Evolutionary conservation across 1,140 invertebrate species (phyloP).

Genomic region (Drosophila suzukii): DNA sequence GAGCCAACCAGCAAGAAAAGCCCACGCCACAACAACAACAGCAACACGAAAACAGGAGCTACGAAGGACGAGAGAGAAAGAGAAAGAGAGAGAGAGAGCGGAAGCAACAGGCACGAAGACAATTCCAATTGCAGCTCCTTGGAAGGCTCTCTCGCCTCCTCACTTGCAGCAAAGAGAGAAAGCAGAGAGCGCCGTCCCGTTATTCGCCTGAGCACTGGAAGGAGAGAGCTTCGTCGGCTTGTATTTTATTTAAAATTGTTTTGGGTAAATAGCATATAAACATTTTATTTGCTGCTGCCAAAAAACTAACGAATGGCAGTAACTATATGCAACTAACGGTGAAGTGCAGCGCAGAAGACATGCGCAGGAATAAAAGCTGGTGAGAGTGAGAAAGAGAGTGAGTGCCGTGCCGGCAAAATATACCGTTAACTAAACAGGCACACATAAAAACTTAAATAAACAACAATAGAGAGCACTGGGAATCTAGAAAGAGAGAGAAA

Average conservation of each 20-base stretch:
- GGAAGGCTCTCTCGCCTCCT: constrained; percentile 45
- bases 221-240: constrained; percentile 28
- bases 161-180: constrained; percentile 37
- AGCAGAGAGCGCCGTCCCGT: constrained; percentile 28
- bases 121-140: constrained; percentile 77
- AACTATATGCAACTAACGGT: constrained; percentile 55
- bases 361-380: constrained; percentile 47
- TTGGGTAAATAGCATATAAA: constrained; percentile 83
- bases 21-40: constrained; percentile 64
- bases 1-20: constrained; percentile 78
- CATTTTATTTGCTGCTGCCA: constrained; percentile 82
- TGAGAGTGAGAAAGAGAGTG: constrained; percentile 21
- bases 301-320: constrained; percentile 62
- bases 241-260: constrained; percentile 83
- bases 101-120: constrained; percentile 67
- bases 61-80: constrained; percentile 14
- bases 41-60: constrained; percentile 38
- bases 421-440: constrained; percentile 82
- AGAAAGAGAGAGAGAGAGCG: constrained; percentile 10
- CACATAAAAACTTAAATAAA: constrained; percentile 83
- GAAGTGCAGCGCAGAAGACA: constrained; percentile 63
- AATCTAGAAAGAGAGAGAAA: not conserved
- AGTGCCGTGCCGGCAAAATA: constrained; percentile 63
- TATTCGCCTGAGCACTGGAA: constrained; percentile 14
- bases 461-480: constrained; percentile 68